Percentiles rank a stretch among this genome's conserved stretches.
Conservation (phyloP, 2,113 vertebrate genomes). For the Labeo rohita region DNA sequence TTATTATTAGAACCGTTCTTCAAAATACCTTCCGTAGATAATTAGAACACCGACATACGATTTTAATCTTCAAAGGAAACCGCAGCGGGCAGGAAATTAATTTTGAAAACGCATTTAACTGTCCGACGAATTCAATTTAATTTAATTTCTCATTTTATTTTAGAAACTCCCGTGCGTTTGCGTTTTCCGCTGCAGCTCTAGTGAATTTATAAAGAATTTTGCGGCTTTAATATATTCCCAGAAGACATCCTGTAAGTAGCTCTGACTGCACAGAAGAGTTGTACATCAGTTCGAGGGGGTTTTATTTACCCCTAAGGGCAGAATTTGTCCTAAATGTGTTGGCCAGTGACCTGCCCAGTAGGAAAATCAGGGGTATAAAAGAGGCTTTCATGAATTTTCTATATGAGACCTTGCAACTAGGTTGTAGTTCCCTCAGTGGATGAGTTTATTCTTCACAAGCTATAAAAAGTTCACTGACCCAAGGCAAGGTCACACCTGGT, state of each 20-base stretch:
- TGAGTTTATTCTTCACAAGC: background rate
- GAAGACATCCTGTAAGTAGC: background rate
- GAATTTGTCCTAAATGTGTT: conserved; percentile 3
- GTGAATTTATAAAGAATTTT: background rate
- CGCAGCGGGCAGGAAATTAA: conserved; percentile 73
- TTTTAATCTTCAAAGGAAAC: conserved; percentile 79
- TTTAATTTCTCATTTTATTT: conserved; percentile 71
- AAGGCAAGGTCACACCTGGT: conserved; percentile 5
- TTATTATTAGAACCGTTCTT: conserved; percentile 75
- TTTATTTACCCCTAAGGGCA: background rate
- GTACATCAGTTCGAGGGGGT: background rate
- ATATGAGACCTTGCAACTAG: background rate
- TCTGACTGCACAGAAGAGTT: background rate
- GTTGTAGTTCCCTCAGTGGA: background rate
- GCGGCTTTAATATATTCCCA: conserved; percentile 13
- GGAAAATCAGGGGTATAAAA: background rate
- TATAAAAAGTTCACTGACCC: background rate
- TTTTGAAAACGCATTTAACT: conserved; percentile 76
- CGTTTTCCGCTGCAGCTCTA: conserved; percentile 57
- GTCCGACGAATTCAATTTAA: conserved; percentile 73
- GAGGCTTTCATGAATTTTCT: background rate
- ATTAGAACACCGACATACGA: conserved; percentile 78
- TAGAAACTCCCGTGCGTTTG: conserved; percentile 65
- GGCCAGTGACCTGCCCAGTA: background rate
- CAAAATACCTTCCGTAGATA: conserved; percentile 74